These are phyloP conservation scores for Bubo blakistoni DNA, from an alignment of 2,113 vertebrate genomes.

Conservation along the genomic window DNA sequence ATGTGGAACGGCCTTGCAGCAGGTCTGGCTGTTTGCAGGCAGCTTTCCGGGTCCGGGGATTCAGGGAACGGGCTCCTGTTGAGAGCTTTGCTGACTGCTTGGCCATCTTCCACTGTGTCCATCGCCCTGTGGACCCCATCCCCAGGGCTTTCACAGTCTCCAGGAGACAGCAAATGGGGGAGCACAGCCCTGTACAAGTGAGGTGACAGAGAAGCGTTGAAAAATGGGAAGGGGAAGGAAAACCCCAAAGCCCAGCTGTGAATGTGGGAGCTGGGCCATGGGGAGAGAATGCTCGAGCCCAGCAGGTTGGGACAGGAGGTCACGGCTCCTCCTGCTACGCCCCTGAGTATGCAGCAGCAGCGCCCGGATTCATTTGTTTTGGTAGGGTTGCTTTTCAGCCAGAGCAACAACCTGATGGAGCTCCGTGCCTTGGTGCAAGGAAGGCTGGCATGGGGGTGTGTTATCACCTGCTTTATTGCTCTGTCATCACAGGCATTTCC, in stretches of 20 bases:
- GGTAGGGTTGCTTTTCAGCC: neutral
- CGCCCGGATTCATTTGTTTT: neutral
- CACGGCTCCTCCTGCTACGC: neutral
- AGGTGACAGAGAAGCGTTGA: neutral
- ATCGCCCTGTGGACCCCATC: neutral
- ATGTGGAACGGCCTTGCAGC: neutral
- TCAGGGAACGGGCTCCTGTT: neutral
- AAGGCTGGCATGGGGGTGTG: neutral
- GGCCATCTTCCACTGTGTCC: neutral
- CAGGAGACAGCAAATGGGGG: neutral
- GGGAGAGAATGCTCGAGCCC: neutral
- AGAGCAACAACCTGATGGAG: neutral
- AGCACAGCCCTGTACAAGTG: rapidly evolving
- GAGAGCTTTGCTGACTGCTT: neutral
- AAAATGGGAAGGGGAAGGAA: neutral
- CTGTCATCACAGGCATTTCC: neutral
- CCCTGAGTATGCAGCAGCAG: rapidly evolving
- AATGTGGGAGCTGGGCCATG: rapidly evolving
- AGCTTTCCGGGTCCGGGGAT: neutral
- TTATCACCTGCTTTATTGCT: neutral
- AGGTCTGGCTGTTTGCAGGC: neutral
- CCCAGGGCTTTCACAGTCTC: neutral
- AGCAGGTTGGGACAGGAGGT: neutral
- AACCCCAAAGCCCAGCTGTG: neutral
- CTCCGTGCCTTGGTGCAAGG: neutral